phyloP scores from a whole-genome alignment of 1,140 invertebrate genomes.

The Octopus sinensis region DNA sequence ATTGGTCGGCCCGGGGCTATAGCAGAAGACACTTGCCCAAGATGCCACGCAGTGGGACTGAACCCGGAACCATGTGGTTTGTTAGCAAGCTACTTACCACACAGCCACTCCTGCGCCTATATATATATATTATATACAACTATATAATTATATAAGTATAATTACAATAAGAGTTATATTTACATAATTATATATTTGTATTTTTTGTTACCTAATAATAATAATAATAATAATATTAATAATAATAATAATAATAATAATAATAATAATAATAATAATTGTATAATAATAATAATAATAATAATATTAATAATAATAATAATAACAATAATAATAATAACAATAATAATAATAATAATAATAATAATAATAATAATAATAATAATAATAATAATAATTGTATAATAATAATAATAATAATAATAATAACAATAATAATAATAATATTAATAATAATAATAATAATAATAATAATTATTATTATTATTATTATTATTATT shows the following conservation, averaged over 20 bases:
- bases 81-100: no score
- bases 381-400: no score
- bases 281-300: neutral
- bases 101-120: no score
- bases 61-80: no score
- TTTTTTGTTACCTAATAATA: neutral
- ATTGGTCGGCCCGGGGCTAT: no score
- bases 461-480: no score
- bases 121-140: no score
- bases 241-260: neutral
- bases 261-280: neutral
- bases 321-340: neutral
- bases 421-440: no score
- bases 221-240: neutral
- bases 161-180: neutral
- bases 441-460: no score
- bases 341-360: neutral
- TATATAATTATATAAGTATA: neutral
- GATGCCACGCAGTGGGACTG: no score
- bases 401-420: no score
- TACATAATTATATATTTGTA: neutral
- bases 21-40: no score
- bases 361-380: neutral
- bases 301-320: neutral
- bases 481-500: conserved; percentile 5